A percentile compares a stretch with the other conserved stretches of the same genome.
phyloP scores from a whole-genome alignment of 2,888 invertebrate species.

The Trichogramma dendrolimi region DNA sequence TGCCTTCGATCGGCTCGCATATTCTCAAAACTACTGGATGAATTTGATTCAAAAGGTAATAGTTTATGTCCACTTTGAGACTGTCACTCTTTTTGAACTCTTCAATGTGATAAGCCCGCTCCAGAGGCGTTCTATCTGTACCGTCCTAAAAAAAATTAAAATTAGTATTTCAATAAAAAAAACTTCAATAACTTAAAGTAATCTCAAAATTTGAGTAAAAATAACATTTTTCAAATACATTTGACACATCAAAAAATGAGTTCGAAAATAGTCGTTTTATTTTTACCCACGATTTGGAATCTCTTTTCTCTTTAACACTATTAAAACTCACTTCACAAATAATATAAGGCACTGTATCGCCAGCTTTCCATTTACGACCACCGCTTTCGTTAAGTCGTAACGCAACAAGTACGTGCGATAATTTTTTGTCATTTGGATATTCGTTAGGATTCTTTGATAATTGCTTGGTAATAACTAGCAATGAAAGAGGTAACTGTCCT shows the following conservation, averaged over 20 bases:
- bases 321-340: conserved; percentile 68
- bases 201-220: background rate
- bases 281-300: background rate
- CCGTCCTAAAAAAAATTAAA: conserved; percentile 60
- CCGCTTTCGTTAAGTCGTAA: conserved; percentile 77
- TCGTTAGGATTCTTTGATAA: conserved; percentile 90
- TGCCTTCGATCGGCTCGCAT: conserved; percentile 92
- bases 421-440: conserved; percentile 84
- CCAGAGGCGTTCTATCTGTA: conserved; percentile 72
- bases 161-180: conserved; percentile 1
- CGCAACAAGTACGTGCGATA: conserved; percentile 81
- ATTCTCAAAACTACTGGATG: conserved; percentile 94
- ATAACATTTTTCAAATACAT: background rate
- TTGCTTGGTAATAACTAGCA: conserved; percentile 88
- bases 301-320: background rate
- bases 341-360: conserved; percentile 93
- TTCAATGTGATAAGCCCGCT: conserved; percentile 90
- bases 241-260: background rate
- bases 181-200: conserved; percentile 7
- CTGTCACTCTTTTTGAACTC: conserved; percentile 71
- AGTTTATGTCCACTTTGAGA: conserved; percentile 77
- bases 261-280: background rate
- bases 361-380: conserved; percentile 80
- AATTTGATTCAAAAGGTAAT: conserved; percentile 92
- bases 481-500: conserved; percentile 67